Base-by-base conservation (phyloP, 1,140 invertebrate genomes). In the Penaeus chinensis region DNA sequence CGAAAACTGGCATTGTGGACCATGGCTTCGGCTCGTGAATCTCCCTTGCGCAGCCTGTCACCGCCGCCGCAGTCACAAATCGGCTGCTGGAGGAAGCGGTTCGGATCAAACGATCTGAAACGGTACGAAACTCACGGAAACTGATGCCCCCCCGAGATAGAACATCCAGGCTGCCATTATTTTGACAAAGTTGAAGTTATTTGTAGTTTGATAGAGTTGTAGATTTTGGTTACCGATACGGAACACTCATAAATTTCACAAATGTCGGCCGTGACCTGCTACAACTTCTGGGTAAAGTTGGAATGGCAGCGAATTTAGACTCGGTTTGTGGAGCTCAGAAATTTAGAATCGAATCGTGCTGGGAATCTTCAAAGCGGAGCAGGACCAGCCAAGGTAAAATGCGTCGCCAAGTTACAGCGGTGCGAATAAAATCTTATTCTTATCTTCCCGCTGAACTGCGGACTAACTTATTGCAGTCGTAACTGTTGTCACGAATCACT, bases 151-250 rank as follows among this genome's bases (percentile, higher is more conserved):
- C 54, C 20, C 60, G 16, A 24, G 10, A 62, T 61, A 74, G 71
- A 74, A 74, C 71, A 74, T 74, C 71, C 71, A 74, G 71, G 71
- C 42, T 32, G 24, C 61, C 62, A 82, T 82, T 82, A 82, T 87
- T 87, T 87, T 87, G 85, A 87, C 85, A 87, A 87, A 87, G 85
- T 87, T 82, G 79, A 74, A 71, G 79, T 61, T 86, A 79, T 80
- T 61, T 71, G 65, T 81, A 87, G 79, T 87, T 87, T 87, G 85
- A 87, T 82, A 76, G 60, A 87, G 85, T 82, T 82, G 78, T 82
- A 87, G 78, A 87, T 87, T 82, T 74, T 76, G 85, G 65, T 62
- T 66, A 87, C 78, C 79, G 85, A 87, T 82, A 87, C 78, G 78
- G 24, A 82, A 82, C 85, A 63, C 54, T 82, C 71, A 37, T 82